Conservation (phyloP, 2,797 vertebrate genomes). For the Delichon dasypus region DNA sequence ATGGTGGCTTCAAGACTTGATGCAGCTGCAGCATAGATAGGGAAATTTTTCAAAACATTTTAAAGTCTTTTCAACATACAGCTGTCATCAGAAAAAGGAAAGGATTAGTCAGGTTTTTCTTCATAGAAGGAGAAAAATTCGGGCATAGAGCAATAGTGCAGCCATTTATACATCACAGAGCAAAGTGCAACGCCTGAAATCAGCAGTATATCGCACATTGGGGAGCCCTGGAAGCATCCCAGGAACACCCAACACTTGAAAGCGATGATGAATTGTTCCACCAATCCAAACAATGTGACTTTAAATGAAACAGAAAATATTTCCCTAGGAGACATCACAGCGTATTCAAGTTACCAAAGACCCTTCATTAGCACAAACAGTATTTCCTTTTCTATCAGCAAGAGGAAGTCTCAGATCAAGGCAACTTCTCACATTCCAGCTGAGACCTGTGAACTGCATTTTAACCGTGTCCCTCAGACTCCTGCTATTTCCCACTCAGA, state of each 20-base stretch:
- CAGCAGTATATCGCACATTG: neutral
- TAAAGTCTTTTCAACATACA: conserved; percentile 43
- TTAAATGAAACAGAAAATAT: conserved; percentile 14
- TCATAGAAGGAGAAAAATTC: conserved; percentile 12
- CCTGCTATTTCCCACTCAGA: neutral
- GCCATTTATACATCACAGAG: neutral
- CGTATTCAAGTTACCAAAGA: neutral
- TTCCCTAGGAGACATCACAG: neutral
- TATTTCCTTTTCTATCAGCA: conserved; percentile 19
- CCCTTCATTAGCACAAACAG: neutral
- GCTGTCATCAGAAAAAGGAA: conserved; percentile 37
- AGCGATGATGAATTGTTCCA: neutral
- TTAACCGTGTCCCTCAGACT: neutral
- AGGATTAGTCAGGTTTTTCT: conserved; percentile 24
- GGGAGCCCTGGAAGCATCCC: conserved; percentile 12
- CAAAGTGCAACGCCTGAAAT: neutral
- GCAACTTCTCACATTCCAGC: conserved; percentile 10
- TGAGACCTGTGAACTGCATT: neutral
- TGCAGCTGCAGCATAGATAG: conserved; percentile 41
- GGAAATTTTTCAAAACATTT: neutral
- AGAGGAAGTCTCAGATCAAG: neutral
- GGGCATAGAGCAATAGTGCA: neutral
- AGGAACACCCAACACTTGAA: neutral
- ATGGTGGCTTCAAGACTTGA: neutral
- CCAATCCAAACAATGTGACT: conserved; percentile 10